phyloP scores from a whole-genome alignment of 1,140 invertebrate species.

The Tigriopus japonicus region DNA sequence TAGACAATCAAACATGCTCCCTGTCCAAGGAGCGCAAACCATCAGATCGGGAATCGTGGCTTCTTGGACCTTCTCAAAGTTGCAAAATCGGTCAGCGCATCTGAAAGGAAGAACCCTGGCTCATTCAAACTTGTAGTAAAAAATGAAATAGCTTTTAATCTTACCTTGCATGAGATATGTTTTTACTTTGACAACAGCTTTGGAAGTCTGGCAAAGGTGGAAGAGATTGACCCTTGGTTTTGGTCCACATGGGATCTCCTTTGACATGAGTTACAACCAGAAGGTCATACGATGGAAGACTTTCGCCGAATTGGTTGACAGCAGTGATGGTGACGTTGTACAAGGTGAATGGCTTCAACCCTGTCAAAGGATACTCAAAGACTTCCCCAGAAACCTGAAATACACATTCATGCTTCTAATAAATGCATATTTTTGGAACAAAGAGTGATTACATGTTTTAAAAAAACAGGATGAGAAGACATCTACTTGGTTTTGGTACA shows the following conservation, averaged over 20 bases:
- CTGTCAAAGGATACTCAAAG: slow-evolving; percentile 29
- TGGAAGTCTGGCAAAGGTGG: slow-evolving; percentile 47
- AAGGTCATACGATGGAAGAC: slow-evolving; percentile 45
- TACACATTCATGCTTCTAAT: no score
- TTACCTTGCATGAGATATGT: slow-evolving; percentile 43
- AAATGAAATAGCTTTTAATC: slow-evolving; percentile 14
- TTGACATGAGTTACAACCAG: slow-evolving; percentile 42
- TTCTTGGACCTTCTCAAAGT: slow-evolving; percentile 40
- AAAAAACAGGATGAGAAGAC: no score
- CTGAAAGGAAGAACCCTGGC: slow-evolving; percentile 16
- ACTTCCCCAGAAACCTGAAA: no score
- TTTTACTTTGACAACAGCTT: slow-evolving; percentile 44
- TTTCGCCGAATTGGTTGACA: slow-evolving; percentile 47
- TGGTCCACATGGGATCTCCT: slow-evolving; percentile 30
- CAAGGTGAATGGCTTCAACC: slow-evolving; percentile 48
- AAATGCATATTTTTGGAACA: no score
- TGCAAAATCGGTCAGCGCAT: slow-evolving; percentile 55
- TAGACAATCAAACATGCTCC: slow-evolving; percentile 52
- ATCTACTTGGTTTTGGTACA: no score
- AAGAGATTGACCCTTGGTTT: slow-evolving; percentile 28
- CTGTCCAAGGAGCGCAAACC: slow-evolving; percentile 64
- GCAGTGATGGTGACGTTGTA: slow-evolving; percentile 53
- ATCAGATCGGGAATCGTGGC: slow-evolving; percentile 49
- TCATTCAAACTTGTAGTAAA: slow-evolving; percentile 5
- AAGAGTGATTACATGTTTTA: no score